Evolutionary conservation across 2,797 vertebrate species (phyloP), one percentile per base, ranked within the genome.

Genomic region (Eulemur albifrons): DNA sequence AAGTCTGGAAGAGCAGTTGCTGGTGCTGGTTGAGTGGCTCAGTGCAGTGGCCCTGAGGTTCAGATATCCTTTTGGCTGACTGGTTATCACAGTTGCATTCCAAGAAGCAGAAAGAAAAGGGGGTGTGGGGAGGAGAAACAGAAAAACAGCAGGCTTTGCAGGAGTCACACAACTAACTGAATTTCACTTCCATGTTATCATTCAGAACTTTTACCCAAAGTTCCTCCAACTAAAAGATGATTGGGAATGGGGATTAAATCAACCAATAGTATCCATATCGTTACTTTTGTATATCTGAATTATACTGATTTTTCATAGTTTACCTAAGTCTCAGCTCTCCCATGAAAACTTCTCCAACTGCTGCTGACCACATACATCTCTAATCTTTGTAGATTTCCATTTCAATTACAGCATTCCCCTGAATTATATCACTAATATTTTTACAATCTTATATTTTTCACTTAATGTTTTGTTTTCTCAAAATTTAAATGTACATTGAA

Each of bases 401-500:
- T 79, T 80, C 32, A 79, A 12, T 82, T 45, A 69, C 3, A 59
- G 4, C 7, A 72, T 17, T 45, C 15, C 7, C 18, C 50, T 43
- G 10, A 2, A 25, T 11, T 57, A 23, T 18, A n/a, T 11, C 2
- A 30, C 3, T 35, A 20, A 70, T 57, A 88, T 52, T 27, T 63
- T 63, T 23, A 70, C 50, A 18, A 2, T 15, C 5, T 76, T 54
- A 18, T 35, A 43, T 32, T 72, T 81, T 65, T 13, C 6, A 45
- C 30, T 90, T 88, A 40, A 84, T 67, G 7, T 48, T 84, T 70
- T 61, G 25, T 72, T 79, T 93, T 59, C 75, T 73, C 21, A 77
- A 32, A 76, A 43, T 73, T 11, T 43, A 59, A 65, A 32, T 69
- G 6, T 86, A 27, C 3, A 25, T 13, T 67, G 67, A 91, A 10